Conservation (phyloP, 2,888 invertebrate species). For the Allophyes oxyacanthae region DNA sequence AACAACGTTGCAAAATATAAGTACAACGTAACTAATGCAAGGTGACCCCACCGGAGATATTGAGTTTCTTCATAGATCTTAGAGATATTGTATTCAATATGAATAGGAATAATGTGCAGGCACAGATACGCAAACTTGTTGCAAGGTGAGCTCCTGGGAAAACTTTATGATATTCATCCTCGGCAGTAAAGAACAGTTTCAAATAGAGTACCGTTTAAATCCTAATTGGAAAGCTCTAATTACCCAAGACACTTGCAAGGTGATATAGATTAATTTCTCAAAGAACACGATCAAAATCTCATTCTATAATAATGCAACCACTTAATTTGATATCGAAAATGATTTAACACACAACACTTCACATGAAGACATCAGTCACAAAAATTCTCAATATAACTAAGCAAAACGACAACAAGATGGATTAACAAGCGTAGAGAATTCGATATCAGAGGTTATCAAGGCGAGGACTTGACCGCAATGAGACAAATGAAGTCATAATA, state of each 20-base stretch:
- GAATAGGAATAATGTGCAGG: slow-evolving; percentile 30
- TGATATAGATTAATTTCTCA: neutral
- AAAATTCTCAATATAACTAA: slow-evolving; percentile 15
- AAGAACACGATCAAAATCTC: too few species aligned
- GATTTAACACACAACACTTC: neutral
- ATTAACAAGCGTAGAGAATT: slow-evolving; percentile 56
- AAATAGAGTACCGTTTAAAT: slow-evolving; percentile 25
- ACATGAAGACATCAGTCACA: slow-evolving; percentile 19
- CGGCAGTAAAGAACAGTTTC: slow-evolving; percentile 15
- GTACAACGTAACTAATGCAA: slow-evolving; percentile 71
- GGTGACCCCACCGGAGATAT: slow-evolving; percentile 76
- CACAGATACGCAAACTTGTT: slow-evolving; percentile 28
- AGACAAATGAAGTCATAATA: slow-evolving; percentile 53
- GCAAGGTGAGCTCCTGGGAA: slow-evolving; percentile 36
- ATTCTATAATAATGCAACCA: neutral
- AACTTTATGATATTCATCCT: slow-evolving; percentile 30
- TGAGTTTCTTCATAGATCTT: slow-evolving; percentile 68
- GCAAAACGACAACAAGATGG: slow-evolving; percentile 30
- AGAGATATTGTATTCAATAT: slow-evolving; percentile 55
- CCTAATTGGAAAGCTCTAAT: slow-evolving; percentile 32
- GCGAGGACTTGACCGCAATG: slow-evolving; percentile 66
- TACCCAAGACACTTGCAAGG: neutral
- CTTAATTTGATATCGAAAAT: neutral
- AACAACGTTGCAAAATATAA: slow-evolving; percentile 55
- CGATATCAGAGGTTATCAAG: slow-evolving; percentile 71